Conservation (phyloP, 2,797 vertebrate species). For the Protosalanx chinensis region DNA sequence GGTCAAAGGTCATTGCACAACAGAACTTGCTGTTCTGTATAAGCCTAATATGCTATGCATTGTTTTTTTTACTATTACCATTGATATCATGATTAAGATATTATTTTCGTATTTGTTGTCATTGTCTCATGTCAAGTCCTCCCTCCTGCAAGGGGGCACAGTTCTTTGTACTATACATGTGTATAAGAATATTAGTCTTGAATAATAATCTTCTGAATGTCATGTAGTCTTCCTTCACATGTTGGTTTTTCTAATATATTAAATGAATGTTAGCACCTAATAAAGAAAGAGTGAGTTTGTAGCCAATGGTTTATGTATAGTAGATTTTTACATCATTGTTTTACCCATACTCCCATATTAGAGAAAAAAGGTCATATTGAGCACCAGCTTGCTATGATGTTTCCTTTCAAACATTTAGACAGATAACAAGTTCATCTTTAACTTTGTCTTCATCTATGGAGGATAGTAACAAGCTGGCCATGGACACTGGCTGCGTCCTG, state of each 20-base stretch:
- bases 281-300: constrained; percentile 67
- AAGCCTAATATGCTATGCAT: constrained; percentile 64
- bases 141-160: constrained; percentile 54
- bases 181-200: constrained; percentile 71
- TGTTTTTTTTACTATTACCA: constrained; percentile 65
- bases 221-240: constrained; percentile 72
- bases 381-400: not conserved
- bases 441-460: not conserved
- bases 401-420: not conserved
- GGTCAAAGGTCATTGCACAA: constrained; percentile 60
- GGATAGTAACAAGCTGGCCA: not conserved
- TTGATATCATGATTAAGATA: constrained; percentile 52
- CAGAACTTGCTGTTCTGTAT: constrained; percentile 57
- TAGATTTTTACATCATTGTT: not conserved
- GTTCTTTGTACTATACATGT: constrained; percentile 70
- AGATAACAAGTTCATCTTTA: not conserved
- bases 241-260: constrained; percentile 83
- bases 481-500: not conserved
- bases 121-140: constrained; percentile 56
- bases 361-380: not conserved
- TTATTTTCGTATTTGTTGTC: constrained; percentile 57
- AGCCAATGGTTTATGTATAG: constrained; percentile 31
- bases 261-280: constrained; percentile 78
- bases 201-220: constrained; percentile 64
- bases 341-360: not conserved